Percentiles rank a stretch among this genome's conserved stretches.
Conservation (phyloP, 2,113 vertebrate genomes). For the Nesoenas mayeri region DNA sequence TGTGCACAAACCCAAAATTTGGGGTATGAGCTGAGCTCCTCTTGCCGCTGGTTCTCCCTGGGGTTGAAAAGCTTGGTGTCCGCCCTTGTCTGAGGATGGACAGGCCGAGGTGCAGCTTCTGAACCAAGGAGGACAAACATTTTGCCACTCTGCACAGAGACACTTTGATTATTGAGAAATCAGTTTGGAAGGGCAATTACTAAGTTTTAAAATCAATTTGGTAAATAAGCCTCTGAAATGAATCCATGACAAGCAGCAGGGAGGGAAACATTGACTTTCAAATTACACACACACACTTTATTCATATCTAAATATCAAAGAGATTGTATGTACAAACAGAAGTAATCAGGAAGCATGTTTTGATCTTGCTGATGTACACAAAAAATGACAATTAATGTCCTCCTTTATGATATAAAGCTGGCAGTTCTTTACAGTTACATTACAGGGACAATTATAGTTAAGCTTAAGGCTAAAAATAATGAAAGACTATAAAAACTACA, state of each 20-base stretch:
- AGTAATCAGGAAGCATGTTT: conserved; percentile 46
- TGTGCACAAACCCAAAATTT: background rate
- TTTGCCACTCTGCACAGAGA: conserved; percentile 1
- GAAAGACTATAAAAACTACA: conserved; percentile 64
- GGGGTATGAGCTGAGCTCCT: background rate
- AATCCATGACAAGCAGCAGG: conserved; percentile 35
- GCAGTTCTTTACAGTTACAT: conserved; percentile 63
- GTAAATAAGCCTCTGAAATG: conserved; percentile 46
- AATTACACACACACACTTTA: conserved; percentile 32
- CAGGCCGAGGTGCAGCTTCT: accelerated
- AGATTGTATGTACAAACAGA: conserved; percentile 39
- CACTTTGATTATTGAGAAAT: conserved; percentile 48
- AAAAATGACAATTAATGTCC: conserved; percentile 63
- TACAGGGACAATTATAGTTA: conserved; percentile 45
- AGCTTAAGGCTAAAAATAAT: conserved; percentile 66
- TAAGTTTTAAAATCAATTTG: conserved; percentile 43
- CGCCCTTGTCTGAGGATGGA: background rate
- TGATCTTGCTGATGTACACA: conserved; percentile 66
- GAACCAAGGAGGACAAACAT: conserved; percentile 7
- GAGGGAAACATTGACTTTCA: conserved; percentile 54
- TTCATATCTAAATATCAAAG: conserved; percentile 59
- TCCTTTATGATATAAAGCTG: conserved; percentile 32
- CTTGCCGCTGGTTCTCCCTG: background rate
- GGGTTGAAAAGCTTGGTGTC: background rate
- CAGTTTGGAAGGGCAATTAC: conserved; percentile 37